These are phyloP conservation scores for Arnoldichthys spilopterus DNA, from an alignment of 2,797 vertebrate species.

Conservation along the genomic window DNA sequence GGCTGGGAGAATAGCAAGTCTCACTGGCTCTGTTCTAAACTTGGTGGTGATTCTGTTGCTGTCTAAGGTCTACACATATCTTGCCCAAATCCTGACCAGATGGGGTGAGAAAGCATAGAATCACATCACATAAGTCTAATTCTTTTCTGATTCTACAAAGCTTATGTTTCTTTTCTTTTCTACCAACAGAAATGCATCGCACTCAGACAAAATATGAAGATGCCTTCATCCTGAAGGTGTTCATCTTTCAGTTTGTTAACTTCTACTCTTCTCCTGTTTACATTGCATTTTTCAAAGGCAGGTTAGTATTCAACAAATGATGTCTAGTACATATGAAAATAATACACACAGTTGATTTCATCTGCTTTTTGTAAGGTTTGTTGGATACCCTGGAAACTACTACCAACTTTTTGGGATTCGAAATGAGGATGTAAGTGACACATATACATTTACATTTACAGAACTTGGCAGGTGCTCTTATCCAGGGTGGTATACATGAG, in stretches of 20 bases:
- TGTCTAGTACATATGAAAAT: conserved; percentile 76
- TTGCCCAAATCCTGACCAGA: conserved; percentile 81
- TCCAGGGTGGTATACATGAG: no score
- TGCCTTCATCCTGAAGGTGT: conserved; percentile 84
- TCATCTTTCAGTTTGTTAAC: conserved; percentile 86
- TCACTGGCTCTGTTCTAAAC: conserved; percentile 81
- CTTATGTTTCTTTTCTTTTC: background rate
- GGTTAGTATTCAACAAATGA: conserved; percentile 67
- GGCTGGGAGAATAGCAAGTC: conserved; percentile 80
- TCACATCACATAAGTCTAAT: background rate
- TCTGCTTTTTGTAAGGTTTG: conserved; percentile 70
- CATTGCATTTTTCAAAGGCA: conserved; percentile 86
- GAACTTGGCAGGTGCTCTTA: no score
- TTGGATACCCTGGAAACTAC: conserved; percentile 82
- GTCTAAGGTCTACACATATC: conserved; percentile 75
- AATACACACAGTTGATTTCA: conserved; percentile 74
- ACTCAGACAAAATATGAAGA: conserved; percentile 84
- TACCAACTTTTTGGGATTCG: conserved; percentile 80
- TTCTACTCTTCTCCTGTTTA: conserved; percentile 86
- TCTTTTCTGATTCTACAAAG: background rate
- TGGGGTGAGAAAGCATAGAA: conserved; percentile 76
- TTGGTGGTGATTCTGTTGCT: conserved; percentile 81
- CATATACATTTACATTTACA: no score
- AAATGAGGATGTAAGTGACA: conserved; percentile 82
- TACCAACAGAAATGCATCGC: conserved; percentile 82